phyloP scores from a whole-genome alignment of 2,888 invertebrate species.

The Pteria penguin region DNA sequence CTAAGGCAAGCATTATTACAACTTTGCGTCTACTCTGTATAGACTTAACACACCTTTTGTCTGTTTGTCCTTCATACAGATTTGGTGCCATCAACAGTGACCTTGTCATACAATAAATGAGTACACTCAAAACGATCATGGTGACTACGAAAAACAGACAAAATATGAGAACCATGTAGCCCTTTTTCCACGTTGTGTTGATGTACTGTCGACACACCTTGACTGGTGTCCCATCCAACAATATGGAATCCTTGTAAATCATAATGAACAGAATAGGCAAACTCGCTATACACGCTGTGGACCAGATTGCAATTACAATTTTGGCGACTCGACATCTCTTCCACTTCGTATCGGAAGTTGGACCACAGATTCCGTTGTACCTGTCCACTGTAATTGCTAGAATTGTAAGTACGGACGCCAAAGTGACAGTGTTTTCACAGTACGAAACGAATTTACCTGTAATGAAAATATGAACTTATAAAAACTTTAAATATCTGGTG shows the following conservation, averaged over 20 bases:
- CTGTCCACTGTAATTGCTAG: constrained; percentile 12
- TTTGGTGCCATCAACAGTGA: not conserved
- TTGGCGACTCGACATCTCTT: not conserved
- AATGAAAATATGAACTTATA: not conserved
- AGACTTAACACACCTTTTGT: not conserved
- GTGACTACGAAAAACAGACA: constrained; percentile 4
- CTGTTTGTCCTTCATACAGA: not conserved
- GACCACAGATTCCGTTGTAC: constrained; percentile 13
- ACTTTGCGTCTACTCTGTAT: constrained; percentile 9
- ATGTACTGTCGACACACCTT: constrained; percentile 10
- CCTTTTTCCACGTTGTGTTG: constrained; percentile 10
- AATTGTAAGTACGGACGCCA: constrained; percentile 10
- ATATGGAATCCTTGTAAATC: not conserved
- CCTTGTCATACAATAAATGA: constrained; percentile 6
- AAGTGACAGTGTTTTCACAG: constrained; percentile 10
- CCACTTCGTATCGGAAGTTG: not conserved
- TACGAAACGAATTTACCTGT: constrained; percentile 17
- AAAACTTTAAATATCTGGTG: too few relatives aligned
- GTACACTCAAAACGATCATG: not conserved
- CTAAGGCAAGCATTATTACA: constrained; percentile 15
- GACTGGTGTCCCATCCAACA: constrained; percentile 2
- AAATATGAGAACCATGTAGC: not conserved
- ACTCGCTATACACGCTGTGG: not conserved
- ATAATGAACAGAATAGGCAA: not conserved
- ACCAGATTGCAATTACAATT: not conserved